Evolutionary conservation across 2,113 vertebrate species (phyloP), one percentile per base, ranked within the genome.

Genomic region (Spea multiplicata): DNA sequence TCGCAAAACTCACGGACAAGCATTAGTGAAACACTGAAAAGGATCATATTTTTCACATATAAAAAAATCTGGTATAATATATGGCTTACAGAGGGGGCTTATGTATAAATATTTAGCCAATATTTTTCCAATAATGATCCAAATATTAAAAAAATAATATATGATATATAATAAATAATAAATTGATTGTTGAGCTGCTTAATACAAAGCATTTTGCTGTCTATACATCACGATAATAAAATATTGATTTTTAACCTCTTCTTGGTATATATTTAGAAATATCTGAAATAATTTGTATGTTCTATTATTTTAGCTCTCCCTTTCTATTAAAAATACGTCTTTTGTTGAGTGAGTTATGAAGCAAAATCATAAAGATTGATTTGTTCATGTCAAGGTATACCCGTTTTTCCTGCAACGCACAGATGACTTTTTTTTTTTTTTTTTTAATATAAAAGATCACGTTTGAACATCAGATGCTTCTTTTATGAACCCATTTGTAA

Each of bases 401-500:
- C 61, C 44, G 12, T 79, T 66, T 57, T 64, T 73, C 4, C 76
- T 65, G 55, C 55, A 46, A 57, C 61, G 44, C 30, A 73, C 44
- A 61, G 76, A 71, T 68, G 64, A 64, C 57, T 71, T 48, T 72
- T 72, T n/a, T 30, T 30, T 30, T 30, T 30, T 30, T 30, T 30
- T 30, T 30, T n/a, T 30, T 1, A n/a, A 72, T 72, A 72, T 50
- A 72, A 72, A 66, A 72, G 57, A 78, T 53, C 55, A 66, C 52
- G 59, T 70, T 78, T 72, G 57, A 72, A 17, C 69, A 78, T 65
- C 76, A 72, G 59, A 73, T 73, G 77, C 71, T 57, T 73, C 70
- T 80, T 71, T 80, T 73, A 80, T 73, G 70, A 80, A 73, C 62
- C 71, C 71, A 79, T 79, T 79, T 79, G 70, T 79, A 79, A 79